These are phyloP conservation scores for Larimichthys crocea DNA, from an alignment of 2,113 vertebrate genomes.

Conservation along the genomic window DNA sequence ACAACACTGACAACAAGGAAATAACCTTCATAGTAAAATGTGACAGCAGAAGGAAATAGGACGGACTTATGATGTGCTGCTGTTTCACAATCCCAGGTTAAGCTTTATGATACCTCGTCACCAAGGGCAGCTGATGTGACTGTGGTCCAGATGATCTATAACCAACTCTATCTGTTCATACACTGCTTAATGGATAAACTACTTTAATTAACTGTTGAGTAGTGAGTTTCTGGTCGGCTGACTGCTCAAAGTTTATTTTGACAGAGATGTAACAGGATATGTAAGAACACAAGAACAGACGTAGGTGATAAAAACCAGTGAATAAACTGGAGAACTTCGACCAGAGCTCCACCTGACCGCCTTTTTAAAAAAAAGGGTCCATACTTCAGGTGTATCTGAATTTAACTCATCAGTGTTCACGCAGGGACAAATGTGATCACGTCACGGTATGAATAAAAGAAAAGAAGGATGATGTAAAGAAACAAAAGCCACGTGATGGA, in stretches of 20 bases:
- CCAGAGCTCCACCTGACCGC: too few relatives aligned
- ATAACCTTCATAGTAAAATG: not conserved
- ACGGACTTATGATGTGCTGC: not conserved
- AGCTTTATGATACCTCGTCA: not conserved
- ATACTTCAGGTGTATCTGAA: too few relatives aligned
- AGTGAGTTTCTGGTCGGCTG: not conserved
- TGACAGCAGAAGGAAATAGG: not conserved
- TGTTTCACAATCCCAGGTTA: not conserved
- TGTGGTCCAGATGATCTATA: not conserved
- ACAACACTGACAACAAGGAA: not conserved
- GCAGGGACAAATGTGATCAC: too few relatives aligned
- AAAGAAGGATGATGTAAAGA: not conserved
- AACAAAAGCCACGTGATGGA: not conserved
- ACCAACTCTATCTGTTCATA: not conserved
- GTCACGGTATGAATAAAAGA: too few relatives aligned
- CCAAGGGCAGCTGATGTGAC: not conserved
- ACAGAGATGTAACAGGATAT: too few relatives aligned
- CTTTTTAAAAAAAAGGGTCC: not conserved
- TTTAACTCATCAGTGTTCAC: not conserved
- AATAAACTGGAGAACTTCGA: not conserved
- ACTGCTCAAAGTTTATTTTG: not conserved
- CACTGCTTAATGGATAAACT: not conserved
- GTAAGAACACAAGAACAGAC: not conserved
- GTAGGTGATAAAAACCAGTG: not conserved
- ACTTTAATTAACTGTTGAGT: not conserved